Evolutionary conservation across 2,113 vertebrate species (phyloP), one percentile per base, ranked within the genome.

Genomic region (Gallinago jamesoni): DNA sequence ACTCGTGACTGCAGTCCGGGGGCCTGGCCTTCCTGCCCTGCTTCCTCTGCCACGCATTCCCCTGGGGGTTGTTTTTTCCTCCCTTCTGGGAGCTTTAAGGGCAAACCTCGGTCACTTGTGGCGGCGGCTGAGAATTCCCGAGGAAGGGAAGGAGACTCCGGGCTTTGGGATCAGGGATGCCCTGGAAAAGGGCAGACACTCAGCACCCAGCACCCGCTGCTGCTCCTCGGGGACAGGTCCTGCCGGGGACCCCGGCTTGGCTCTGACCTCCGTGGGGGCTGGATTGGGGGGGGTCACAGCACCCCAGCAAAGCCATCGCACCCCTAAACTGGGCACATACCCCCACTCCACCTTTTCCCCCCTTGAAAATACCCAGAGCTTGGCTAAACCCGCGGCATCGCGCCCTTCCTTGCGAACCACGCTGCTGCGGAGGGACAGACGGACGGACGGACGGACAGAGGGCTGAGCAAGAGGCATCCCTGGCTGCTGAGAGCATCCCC

Each of bases 81-180:
- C 72, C n/a, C 62, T 76, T 90, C 72, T n/a, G 66, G 37, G 28
- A 56, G 19, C 11, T 72, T 47, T 52, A 24, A 90, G 72, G 43
- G 35, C 72, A 92, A 93, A 81, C 41, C 63, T 35, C 35, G 23
- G 63, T 33, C 5, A 1, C 5, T 66, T 28, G 5, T 0, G 6
- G 52, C 59, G 66, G 68, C 0, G 0, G n/a, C 37, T 18, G 13
- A n/a, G 67, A 70, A 87, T 6, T 9, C 0, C 24, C 2, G 0
- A 45, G 57, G 48, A 84, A 14, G 14, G 31, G 31, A 70, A 27
- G 31, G n/a, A 35, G 27, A 9, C 12, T 3, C 6, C 0, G 2
- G 13, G 24, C 7, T 76, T 67, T 9, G 22, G 52, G 60, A 41
- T 8, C 18, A 10, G 28, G 24, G 56, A 66, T 19, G 45, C 33